phyloP scores from a whole-genome alignment of 1,140 invertebrate species.

The Nomia melanderi region DNA sequence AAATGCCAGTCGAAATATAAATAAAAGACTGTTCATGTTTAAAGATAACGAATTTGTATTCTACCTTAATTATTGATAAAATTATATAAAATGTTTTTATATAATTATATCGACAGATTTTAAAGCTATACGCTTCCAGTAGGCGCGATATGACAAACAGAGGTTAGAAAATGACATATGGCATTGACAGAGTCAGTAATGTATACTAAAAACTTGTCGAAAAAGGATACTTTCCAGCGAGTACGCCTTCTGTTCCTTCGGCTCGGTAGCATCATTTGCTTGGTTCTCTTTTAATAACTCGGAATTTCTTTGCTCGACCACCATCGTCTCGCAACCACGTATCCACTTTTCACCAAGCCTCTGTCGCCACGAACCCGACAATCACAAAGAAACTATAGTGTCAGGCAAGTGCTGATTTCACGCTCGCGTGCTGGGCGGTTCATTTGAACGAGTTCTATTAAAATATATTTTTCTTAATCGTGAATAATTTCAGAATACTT shows the following conservation, averaged over 20 bases:
- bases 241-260: slow-evolving; percentile 67
- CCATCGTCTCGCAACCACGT: slow-evolving; percentile 63
- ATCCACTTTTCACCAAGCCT: slow-evolving; percentile 16
- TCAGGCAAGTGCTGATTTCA: too few species aligned
- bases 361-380: neutral
- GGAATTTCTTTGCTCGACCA: slow-evolving; percentile 65
- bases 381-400: slow-evolving; percentile 19
- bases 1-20: neutral
- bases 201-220: neutral
- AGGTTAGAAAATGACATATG: slow-evolving; percentile 68
- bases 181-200: slow-evolving; percentile 24
- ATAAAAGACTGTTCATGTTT: neutral
- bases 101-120: neutral
- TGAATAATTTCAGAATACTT: too few species aligned
- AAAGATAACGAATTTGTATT: slow-evolving; percentile 8
- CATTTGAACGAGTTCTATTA: too few species aligned
- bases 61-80: slow-evolving; percentile 1
- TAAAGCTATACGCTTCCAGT: neutral
- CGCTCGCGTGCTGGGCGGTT: too few species aligned
- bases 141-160: neutral
- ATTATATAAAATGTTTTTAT: neutral
- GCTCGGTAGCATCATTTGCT: slow-evolving; percentile 44
- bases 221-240: slow-evolving; percentile 79
- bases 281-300: slow-evolving; percentile 60
- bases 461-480: too few species aligned